Base-by-base conservation (phyloP, 2,888 invertebrate species). In the Isotomurus palustris region DNA sequence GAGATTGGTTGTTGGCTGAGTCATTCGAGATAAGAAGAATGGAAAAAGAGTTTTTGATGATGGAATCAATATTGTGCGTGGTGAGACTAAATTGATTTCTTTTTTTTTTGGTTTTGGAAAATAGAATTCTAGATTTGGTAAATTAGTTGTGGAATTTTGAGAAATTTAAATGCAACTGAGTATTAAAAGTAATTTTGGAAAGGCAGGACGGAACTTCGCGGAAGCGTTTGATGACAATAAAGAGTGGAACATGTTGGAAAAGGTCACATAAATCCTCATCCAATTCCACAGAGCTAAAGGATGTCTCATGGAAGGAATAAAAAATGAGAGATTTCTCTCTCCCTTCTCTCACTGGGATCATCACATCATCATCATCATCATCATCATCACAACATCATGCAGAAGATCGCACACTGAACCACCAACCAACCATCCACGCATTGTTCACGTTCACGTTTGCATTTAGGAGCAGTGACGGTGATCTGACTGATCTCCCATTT, bases 231-330 rank as follows among this genome's bases (percentile, higher is more conserved):
- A 38, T 38, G 38, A 38, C 38, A 38, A 38, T 38, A 38, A 38
- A 14, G 38, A 38, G 38, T 38, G 45, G 38, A 53, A 53, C 38
- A 53, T 45, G 45, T 36, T 47, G 45, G 45, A 35, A 53, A 53
- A 53, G 53, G 53, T 53, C 53, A 53, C 53, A 53, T 53, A 53
- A 53, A 53, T 53, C 53, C 53, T 53, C 53, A 53, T 53, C 53
- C 53, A 53, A 53, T 53, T 53, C 45, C 35, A 22, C 36, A 45
- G 14, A 38, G 8, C 8, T 8, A 14, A 38, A 38, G 38, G 38
- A 5, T 14, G 38, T 38, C 38, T 38, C 38, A 5, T 38, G 38
- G 38, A 38, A 14, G 5, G 38, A 38, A 38, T 38, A 38, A 38
- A 38, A 38, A 38, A 38, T 38, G n/a, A 5, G 38, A 5, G 38